Conservation (phyloP, 2,113 vertebrate genomes). For the Lepus timidus region DNA sequence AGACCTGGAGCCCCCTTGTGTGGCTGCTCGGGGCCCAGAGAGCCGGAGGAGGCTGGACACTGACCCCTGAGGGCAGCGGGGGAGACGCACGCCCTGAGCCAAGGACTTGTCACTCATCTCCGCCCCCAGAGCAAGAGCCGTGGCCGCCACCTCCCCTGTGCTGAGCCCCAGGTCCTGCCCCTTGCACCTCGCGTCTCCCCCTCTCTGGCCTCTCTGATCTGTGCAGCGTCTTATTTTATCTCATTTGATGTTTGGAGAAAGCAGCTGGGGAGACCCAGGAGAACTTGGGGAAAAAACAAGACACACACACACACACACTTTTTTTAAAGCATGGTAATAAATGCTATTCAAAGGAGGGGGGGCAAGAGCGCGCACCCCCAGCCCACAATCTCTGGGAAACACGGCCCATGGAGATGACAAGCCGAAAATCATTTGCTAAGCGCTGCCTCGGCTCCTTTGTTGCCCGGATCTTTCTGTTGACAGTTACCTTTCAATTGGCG, state of each 20-base stretch:
- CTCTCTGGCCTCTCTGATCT: slow-evolving; percentile 14
- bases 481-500: slow-evolving; percentile 97
- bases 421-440: slow-evolving; percentile 92
- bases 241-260: slow-evolving; percentile 50
- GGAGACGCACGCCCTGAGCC: not conserved
- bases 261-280: not conserved
- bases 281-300: slow-evolving; percentile 86
- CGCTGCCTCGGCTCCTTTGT: slow-evolving; percentile 89
- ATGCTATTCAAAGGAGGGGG: slow-evolving; percentile 89
- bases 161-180: not conserved
- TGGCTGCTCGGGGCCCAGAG: rapidly evolving
- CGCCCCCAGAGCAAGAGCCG: not conserved
- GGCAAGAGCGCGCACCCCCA: slow-evolving; percentile 1
- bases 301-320: not conserved
- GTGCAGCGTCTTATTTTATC: not conserved
- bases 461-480: slow-evolving; percentile 92
- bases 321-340: slow-evolving; percentile 90
- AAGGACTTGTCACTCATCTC: not conserved
- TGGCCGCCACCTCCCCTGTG: not conserved
- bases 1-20: not conserved
- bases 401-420: slow-evolving; percentile 92
- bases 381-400: slow-evolving; percentile 93
- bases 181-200: slow-evolving; percentile 61
- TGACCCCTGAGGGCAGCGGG: not conserved
- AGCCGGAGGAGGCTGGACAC: rapidly evolving